phyloP scores from a whole-genome alignment of 2,113 vertebrate genomes.

The Tangachromis dhanisi region DNA sequence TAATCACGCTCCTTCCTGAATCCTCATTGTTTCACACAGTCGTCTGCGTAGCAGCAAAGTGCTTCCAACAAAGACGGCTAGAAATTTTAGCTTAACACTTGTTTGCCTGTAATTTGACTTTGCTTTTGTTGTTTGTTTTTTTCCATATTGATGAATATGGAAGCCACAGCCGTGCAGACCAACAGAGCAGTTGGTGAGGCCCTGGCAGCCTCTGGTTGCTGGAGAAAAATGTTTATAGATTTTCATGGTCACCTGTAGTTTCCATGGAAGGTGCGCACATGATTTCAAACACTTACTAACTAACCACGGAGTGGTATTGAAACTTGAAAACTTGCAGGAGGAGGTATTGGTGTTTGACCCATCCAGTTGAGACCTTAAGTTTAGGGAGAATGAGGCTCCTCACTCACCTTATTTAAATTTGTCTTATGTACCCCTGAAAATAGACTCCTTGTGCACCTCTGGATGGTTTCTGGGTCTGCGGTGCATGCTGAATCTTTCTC shows the following conservation, averaged over 20 bases:
- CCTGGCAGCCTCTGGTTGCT: fast-evolving
- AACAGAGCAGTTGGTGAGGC: background rate
- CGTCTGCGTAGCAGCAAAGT: background rate
- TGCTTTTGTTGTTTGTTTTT: background rate
- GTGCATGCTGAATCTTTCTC: fast-evolving
- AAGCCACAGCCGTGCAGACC: background rate
- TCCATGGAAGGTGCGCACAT: background rate
- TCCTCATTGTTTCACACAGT: background rate
- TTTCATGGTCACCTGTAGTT: background rate
- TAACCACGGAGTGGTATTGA: background rate
- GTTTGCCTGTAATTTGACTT: background rate
- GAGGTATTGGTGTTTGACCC: fast-evolving
- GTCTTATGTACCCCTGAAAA: background rate
- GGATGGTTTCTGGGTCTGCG: background rate
- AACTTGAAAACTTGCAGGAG: background rate
- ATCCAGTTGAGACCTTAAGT: background rate
- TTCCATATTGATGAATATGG: background rate
- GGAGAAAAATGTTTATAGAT: background rate
- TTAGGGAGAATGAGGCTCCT: background rate
- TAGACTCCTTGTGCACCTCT: background rate
- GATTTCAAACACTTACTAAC: background rate
- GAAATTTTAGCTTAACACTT: background rate
- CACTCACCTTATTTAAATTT: background rate
- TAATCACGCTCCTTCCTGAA: background rate
- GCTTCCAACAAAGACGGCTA: background rate